phyloP scores from a whole-genome alignment of 2,888 invertebrate genomes.

The Pantelozetes paolii region DNA sequence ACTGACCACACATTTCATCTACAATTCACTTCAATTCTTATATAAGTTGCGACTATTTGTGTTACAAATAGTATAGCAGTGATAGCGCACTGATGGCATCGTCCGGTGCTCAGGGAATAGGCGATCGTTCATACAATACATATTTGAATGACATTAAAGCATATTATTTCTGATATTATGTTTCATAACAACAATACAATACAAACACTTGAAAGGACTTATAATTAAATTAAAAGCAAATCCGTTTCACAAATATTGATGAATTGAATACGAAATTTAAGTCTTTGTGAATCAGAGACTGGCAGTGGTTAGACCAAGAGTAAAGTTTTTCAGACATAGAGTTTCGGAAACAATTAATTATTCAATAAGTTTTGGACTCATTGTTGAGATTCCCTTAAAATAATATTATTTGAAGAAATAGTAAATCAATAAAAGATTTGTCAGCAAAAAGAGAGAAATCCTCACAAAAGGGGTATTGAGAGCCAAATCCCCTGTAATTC shows the following conservation, averaged over 20 bases:
- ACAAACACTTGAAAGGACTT: background rate
- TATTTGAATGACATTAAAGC: background rate
- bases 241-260: constrained; percentile 19
- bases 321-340: background rate
- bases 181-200: background rate
- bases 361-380: constrained; percentile 11
- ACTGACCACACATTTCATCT: constrained; percentile 28
- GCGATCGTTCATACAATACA: constrained; percentile 11
- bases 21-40: constrained; percentile 14
- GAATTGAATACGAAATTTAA: constrained; percentile 16
- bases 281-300: background rate
- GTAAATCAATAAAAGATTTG: constrained; percentile 23
- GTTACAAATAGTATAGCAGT: constrained; percentile 23
- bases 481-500: background rate
- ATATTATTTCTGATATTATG: background rate
- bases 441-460: background rate
- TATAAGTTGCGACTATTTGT: constrained; percentile 26
- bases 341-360: background rate
- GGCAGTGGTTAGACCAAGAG: background rate
- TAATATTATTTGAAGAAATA: background rate
- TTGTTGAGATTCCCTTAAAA: constrained; percentile 1
- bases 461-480: background rate
- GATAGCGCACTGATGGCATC: background rate
- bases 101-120: background rate
- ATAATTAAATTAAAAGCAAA: constrained; percentile 17